Evolutionary conservation across 2,113 vertebrate species (phyloP).

Genomic region (Gallinago jamesoni): DNA sequence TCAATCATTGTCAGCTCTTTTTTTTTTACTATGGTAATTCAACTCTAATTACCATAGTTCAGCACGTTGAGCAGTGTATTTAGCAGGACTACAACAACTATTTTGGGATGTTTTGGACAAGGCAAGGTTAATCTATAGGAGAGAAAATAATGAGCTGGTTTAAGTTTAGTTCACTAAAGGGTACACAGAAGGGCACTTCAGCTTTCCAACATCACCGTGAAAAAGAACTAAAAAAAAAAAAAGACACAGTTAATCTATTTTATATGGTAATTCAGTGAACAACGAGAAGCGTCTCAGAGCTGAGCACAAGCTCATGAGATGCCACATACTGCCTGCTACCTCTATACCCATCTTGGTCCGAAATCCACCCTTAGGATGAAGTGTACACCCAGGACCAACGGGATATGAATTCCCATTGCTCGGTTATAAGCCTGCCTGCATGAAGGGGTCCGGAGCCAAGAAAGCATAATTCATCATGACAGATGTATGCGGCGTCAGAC

Average conservation of each 20-base stretch:
- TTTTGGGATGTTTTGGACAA: neutral
- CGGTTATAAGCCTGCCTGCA: neutral
- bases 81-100: neutral
- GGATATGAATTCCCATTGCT: neutral
- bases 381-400: neutral
- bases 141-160: neutral
- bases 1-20: neutral
- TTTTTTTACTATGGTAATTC: neutral
- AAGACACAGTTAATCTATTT: neutral
- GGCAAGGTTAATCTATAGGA: neutral
- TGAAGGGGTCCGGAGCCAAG: neutral
- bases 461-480: conserved; percentile 17
- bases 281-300: neutral
- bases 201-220: neutral
- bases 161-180: neutral
- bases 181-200: neutral
- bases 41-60: neutral
- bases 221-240: neutral
- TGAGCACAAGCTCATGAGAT: neutral
- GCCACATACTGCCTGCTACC: neutral
- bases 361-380: neutral
- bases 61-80: neutral
- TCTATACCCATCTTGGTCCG: neutral
- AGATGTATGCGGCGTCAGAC: neutral
- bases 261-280: neutral